Evolutionary conservation across 2,797 vertebrate species (phyloP).

Genomic region (Coendou prehensilis): DNA sequence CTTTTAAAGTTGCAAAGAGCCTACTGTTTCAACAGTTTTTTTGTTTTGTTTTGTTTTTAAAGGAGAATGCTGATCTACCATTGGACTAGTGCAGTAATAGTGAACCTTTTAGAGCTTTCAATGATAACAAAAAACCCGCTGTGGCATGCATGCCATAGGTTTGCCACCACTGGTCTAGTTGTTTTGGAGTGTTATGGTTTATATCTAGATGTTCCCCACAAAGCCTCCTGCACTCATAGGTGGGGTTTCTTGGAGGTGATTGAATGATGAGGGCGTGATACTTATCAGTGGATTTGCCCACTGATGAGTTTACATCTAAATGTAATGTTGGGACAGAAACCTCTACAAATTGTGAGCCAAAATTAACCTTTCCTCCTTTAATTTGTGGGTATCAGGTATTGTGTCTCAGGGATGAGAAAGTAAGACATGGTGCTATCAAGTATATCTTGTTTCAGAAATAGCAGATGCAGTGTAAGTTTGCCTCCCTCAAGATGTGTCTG

Average conservation of each 20-base stretch:
- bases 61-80: background rate
- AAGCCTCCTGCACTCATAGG: background rate
- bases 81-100: background rate
- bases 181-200: background rate
- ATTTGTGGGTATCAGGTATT: background rate
- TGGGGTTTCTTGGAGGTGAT: background rate
- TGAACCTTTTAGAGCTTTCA: background rate
- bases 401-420: background rate
- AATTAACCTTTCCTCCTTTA: background rate
- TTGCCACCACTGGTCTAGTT: background rate
- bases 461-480: background rate
- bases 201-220: background rate
- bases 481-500: background rate
- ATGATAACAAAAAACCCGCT: background rate
- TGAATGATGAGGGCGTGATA: background rate
- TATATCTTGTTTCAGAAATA: slow-evolving; percentile 9
- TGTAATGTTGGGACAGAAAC: background rate
- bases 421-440: background rate
- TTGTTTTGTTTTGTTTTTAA: background rate
- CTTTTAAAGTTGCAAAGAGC: background rate
- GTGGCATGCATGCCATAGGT: background rate
- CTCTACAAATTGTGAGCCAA: background rate
- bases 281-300: background rate
- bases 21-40: slow-evolving; percentile 18
- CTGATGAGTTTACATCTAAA: background rate